Evolutionary conservation across 2,113 vertebrate species (phyloP).

Genomic region (Chrysochloris asiatica): DNA sequence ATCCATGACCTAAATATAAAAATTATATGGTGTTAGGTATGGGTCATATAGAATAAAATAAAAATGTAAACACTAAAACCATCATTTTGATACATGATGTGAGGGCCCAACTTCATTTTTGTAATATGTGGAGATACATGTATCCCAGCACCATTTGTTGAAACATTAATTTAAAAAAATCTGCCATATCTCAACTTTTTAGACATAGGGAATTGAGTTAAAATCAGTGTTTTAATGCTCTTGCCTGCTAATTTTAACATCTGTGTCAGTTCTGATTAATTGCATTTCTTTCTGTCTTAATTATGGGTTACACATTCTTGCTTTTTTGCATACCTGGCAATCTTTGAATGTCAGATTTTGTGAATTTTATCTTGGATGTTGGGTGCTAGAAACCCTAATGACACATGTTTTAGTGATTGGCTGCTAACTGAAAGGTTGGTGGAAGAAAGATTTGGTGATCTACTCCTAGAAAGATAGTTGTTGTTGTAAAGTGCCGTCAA

Average conservation of each 20-base stretch:
- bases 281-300: neutral
- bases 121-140: neutral
- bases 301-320: neutral
- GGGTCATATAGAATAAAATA: too few species aligned
- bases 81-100: too few species aligned
- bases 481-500: too few species aligned
- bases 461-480: neutral
- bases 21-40: neutral
- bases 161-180: neutral
- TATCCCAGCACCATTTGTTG: neutral
- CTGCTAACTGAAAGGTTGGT: neutral
- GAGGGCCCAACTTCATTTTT: neutral
- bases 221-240: neutral
- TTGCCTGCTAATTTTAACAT: slow-evolving; percentile 28
- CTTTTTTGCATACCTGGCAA: neutral
- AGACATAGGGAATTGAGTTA: slow-evolving; percentile 14
- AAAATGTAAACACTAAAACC: too few species aligned
- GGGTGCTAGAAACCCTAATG: neutral
- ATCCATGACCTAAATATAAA: too few species aligned
- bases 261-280: neutral
- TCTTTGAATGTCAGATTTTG: slow-evolving; percentile 18
- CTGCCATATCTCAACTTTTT: neutral
- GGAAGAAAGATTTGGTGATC: neutral
- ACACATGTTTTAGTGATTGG: neutral
- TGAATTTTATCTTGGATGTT: slow-evolving; percentile 20